Conservation (phyloP, 2,113 vertebrate genomes). For the Bubo blakistoni region DNA sequence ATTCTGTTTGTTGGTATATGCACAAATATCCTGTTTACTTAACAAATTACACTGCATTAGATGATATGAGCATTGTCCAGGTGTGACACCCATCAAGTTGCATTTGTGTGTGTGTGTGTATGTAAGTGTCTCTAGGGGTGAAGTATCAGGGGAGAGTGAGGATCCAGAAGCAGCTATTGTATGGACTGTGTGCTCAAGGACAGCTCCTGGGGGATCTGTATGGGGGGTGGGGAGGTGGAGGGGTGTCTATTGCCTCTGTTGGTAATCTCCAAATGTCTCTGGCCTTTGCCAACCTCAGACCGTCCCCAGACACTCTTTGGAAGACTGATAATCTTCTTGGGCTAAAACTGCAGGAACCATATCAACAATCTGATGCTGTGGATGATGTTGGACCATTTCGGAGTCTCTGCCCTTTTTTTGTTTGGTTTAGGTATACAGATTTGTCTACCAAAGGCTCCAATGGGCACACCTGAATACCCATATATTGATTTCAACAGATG, state of each 20-base stretch:
- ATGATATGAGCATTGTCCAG: background rate
- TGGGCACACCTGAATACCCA: background rate
- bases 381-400: background rate
- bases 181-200: background rate
- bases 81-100: too few relatives aligned
- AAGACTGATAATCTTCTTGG: background rate
- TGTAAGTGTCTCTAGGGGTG: background rate
- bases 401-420: background rate
- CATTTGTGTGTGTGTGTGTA: background rate
- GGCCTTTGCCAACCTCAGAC: background rate
- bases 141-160: background rate
- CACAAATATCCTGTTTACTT: background rate
- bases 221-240: accelerated
- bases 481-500: background rate
- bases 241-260: background rate
- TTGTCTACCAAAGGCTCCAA: background rate
- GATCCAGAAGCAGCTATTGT: background rate
- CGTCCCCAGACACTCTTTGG: background rate
- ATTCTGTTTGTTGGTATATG: background rate
- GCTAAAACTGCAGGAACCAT: background rate
- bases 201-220: background rate
- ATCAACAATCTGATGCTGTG: background rate
- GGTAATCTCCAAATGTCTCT: background rate
- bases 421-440: background rate
- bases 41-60: background rate